Evolutionary conservation across 2,113 vertebrate species (phyloP), one percentile per base, ranked within the genome.

Genomic region (Dipodomys ordii): DNA sequence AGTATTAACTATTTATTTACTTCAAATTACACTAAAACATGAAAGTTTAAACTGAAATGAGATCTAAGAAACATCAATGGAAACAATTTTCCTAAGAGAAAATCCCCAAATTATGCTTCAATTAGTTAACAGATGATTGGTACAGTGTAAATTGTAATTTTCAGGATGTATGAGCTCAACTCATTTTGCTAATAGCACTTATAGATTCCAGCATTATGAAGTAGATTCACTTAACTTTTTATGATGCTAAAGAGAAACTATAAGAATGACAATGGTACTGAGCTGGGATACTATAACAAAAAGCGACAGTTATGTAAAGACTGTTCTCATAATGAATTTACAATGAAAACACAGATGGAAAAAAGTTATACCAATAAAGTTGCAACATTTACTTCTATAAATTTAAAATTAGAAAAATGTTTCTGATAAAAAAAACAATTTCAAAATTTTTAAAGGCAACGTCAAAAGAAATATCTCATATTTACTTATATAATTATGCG

Each of bases 391-490:
- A 60, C 72, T 35, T 77, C 76, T 64, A 93, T 57, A 57, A 57
- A 57, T 13, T 57, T 87, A 87, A 13, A 67, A 65, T 23, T 44
- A 73, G 20, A 87, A 87, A 82, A 19, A 84, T n/a, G 15, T 62
- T 86, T 92, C 72, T 68, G 30, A 68, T 11, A 30, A 27, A 93
- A 94, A 94, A 72, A 62, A 32, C 67, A 69, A 76, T 93, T 96
- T 79, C 83, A 10, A 82, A 88, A 83, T 4, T 87, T 81, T 65
- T 90, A 92, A 96, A 92, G 32, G 28, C 44, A 94, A 62, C 32
- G 27, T 3, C 73, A 79, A 76, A 82, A 77, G 46, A 91, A 86
- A 53, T 13, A 85, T 3, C 49, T 53, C 30, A 7, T 64, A 88
- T 85, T 71, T 89, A 65, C 3, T 22, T 64, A 83, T 8, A 53